A percentile compares a stretch with the other conserved stretches of the same genome.
Evolutionary conservation across 1,140 invertebrate species (phyloP).

Genomic region (Camponotus vicinus): DNA sequence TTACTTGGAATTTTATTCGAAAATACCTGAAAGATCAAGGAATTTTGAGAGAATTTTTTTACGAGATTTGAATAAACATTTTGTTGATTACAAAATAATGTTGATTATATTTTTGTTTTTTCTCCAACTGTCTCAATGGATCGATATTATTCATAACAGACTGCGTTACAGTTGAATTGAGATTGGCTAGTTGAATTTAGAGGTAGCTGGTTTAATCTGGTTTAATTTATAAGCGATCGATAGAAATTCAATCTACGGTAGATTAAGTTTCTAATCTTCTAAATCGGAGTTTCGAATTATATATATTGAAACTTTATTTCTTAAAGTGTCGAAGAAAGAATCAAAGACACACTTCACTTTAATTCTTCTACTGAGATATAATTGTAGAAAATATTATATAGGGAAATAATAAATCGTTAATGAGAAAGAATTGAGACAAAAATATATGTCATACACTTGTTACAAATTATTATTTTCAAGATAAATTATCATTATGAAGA

Average conservation of each 20-base stretch:
- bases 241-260: conserved; percentile 50
- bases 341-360: not conserved
- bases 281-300: conserved; percentile 25
- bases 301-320: conserved; percentile 27
- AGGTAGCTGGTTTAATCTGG: conserved; percentile 17
- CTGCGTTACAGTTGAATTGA: conserved; percentile 10
- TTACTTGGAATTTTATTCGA: too few relatives aligned
- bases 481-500: too few relatives aligned
- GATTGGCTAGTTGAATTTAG: conserved; percentile 7
- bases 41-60: too few relatives aligned
- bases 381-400: conserved; percentile 26
- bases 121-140: not conserved
- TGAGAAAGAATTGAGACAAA: not conserved
- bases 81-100: too few relatives aligned
- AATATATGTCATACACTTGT: not conserved
- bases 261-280: conserved; percentile 54
- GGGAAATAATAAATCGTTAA: not conserved
- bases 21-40: too few relatives aligned
- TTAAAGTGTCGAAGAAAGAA: not conserved
- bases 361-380: conserved; percentile 13
- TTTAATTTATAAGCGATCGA: conserved; percentile 58
- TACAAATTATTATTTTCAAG: not conserved
- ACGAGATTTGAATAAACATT: too few relatives aligned
- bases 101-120: not conserved
- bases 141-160: conserved; percentile 49